These are phyloP conservation scores for Diadophis punctatus DNA, from an alignment of 2,113 vertebrate genomes.

Conservation along the genomic window DNA sequence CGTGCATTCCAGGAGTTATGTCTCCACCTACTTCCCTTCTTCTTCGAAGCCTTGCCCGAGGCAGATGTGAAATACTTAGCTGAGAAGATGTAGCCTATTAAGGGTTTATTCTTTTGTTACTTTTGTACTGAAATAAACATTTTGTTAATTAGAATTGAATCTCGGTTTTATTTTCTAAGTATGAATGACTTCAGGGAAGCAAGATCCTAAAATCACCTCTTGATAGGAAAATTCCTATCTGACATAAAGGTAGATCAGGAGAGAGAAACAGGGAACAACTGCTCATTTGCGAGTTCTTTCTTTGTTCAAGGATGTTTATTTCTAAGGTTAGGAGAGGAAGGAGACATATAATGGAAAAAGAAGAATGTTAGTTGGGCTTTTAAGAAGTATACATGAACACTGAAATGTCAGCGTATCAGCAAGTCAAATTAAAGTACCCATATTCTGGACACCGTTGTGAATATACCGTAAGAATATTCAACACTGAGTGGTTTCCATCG, in stretches of 20 bases:
- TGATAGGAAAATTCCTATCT: no score
- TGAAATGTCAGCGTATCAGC: neutral
- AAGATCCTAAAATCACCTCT: no score
- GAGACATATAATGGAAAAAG: neutral
- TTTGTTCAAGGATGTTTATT: neutral
- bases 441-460: neutral
- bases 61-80: no score
- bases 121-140: no score
- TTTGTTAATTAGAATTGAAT: no score
- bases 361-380: neutral
- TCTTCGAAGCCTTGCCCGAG: no score
- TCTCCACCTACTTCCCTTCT: no score
- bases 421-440: neutral
- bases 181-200: no score
- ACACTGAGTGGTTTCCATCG: neutral
- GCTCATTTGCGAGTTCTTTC: neutral
- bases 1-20: no score
- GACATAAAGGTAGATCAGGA: neutral
- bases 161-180: no score
- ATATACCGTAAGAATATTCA: neutral
- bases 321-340: neutral
- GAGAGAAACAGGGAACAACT: neutral
- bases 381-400: neutral
- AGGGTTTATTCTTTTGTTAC: no score
- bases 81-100: no score